These are phyloP conservation scores for Campylorhamphus procurvoides DNA, from an alignment of 2,113 vertebrate species.

Conservation along the genomic window DNA sequence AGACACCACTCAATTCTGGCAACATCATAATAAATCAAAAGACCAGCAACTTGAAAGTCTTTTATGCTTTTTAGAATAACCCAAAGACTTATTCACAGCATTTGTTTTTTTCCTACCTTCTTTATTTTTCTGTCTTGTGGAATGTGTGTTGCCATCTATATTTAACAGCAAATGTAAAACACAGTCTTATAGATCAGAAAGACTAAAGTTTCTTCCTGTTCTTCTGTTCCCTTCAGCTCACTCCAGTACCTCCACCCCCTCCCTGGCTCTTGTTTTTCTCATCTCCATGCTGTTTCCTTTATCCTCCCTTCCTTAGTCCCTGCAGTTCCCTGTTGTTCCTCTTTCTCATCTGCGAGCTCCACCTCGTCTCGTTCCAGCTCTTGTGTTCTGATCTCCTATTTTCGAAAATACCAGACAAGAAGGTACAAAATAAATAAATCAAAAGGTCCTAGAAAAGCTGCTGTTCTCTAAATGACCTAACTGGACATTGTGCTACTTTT, in stretches of 20 bases:
- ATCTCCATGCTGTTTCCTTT: slow-evolving; percentile 31
- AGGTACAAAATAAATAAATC: not conserved
- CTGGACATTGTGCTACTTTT: not conserved
- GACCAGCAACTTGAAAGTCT: slow-evolving; percentile 32
- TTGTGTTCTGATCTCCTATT: slow-evolving; percentile 24
- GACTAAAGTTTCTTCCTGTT: slow-evolving; percentile 5
- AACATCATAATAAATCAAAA: slow-evolving; percentile 46
- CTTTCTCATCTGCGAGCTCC: slow-evolving; percentile 29
- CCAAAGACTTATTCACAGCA: slow-evolving; percentile 2
- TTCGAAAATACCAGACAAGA: slow-evolving; percentile 5
- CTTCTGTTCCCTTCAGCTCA: slow-evolving; percentile 19
- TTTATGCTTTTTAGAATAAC: slow-evolving; percentile 15
- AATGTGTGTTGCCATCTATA: slow-evolving; percentile 28
- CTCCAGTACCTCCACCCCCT: not conserved
- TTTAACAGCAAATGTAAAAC: slow-evolving; percentile 48
- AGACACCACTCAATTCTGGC: not conserved
- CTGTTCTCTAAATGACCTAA: not conserved
- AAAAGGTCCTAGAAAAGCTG: not conserved
- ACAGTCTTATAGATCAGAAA: slow-evolving; percentile 1
- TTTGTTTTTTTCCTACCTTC: not conserved
- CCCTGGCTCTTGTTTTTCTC: slow-evolving; percentile 45
- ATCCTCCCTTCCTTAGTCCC: not conserved
- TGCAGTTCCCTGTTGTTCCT: slow-evolving; percentile 28
- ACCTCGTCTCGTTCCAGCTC: not conserved
- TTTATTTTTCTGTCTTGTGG: not conserved